Conservation (phyloP, 1,140 invertebrate species). For the Drosophila truncata region DNA sequence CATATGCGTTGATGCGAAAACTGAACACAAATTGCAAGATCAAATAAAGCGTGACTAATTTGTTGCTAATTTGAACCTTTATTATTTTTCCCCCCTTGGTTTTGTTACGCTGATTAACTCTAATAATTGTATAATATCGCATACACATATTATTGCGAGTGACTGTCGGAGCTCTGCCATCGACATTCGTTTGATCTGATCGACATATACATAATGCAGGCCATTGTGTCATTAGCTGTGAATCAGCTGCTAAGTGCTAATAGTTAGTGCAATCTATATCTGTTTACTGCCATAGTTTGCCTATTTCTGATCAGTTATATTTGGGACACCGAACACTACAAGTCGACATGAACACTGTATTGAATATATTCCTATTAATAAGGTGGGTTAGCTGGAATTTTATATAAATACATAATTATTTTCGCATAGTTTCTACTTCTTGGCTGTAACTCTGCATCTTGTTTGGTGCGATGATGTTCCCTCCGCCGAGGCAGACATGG, state of each 20-base stretch:
- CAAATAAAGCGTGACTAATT: constrained; percentile 68
- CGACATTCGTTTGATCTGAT: constrained; percentile 12
- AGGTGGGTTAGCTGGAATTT: constrained; percentile 24
- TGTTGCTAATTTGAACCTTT: constrained; percentile 52
- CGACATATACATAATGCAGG: constrained; percentile 13
- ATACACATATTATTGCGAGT: constrained; percentile 1
- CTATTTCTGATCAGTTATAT: constrained; percentile 28
- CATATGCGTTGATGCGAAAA: constrained; percentile 32
- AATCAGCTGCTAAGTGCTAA: constrained; percentile 43
- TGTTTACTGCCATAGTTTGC: not conserved
- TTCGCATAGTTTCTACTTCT: constrained; percentile 29
- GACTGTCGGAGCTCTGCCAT: constrained; percentile 18
- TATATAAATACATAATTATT: not conserved
- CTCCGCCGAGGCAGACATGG: constrained; percentile 43
- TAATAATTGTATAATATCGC: constrained; percentile 30
- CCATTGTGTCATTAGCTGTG: constrained; percentile 12
- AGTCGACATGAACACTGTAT: constrained; percentile 42
- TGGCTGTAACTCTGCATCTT: constrained; percentile 26
- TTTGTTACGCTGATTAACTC: constrained; percentile 31
- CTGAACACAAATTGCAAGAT: constrained; percentile 44
- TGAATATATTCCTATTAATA: constrained; percentile 38
- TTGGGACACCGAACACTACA: not conserved
- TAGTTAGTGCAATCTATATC: constrained; percentile 13
- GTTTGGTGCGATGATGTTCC: constrained; percentile 48
- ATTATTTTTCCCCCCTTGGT: constrained; percentile 5